These are phyloP conservation scores for Prenolepis imparis DNA, from an alignment of 2,888 invertebrate genomes.

Conservation along the genomic window DNA sequence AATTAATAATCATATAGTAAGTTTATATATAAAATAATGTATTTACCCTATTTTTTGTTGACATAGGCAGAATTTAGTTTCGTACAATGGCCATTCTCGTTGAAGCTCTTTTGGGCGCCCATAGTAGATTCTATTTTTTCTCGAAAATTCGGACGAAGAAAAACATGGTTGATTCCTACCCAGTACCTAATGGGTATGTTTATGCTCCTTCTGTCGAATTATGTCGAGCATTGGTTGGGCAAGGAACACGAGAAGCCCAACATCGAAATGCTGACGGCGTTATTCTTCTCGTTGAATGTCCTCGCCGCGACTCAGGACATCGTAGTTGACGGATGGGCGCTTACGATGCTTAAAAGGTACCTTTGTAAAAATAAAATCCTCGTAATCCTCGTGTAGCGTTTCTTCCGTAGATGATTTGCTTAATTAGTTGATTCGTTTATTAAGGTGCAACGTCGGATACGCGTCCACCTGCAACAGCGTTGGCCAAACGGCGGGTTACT, in stretches of 20 bases:
- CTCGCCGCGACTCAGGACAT: conserved; percentile 99
- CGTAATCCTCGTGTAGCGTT: background rate
- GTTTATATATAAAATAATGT: background rate
- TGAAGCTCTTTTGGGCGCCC: conserved; percentile 99
- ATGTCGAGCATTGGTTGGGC: conserved; percentile 93
- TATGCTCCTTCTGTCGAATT: conserved; percentile 94
- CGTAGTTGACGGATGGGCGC: conserved; percentile 99
- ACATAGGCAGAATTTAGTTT: conserved; percentile 96
- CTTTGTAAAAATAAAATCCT: background rate
- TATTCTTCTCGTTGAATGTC: conserved; percentile 97
- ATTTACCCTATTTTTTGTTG: background rate
- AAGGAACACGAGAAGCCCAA: conserved; percentile 89
- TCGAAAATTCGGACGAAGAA: conserved; percentile 94
- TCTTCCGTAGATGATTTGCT: background rate
- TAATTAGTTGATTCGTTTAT: background rate
- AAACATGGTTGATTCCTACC: conserved; percentile 97
- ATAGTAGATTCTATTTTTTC: conserved; percentile 97
- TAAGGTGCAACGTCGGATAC: conserved; percentile 94
- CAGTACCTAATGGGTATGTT: conserved; percentile 96
- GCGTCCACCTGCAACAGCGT: conserved; percentile 99
- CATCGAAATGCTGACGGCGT: conserved; percentile 92
- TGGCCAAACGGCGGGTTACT: conserved; percentile 99
- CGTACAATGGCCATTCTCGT: conserved; percentile 95
- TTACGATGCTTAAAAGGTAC: conserved; percentile 98
- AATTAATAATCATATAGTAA: background rate